Conservation (phyloP, 2,113 vertebrate species). For the Microtus montanus region DNA sequence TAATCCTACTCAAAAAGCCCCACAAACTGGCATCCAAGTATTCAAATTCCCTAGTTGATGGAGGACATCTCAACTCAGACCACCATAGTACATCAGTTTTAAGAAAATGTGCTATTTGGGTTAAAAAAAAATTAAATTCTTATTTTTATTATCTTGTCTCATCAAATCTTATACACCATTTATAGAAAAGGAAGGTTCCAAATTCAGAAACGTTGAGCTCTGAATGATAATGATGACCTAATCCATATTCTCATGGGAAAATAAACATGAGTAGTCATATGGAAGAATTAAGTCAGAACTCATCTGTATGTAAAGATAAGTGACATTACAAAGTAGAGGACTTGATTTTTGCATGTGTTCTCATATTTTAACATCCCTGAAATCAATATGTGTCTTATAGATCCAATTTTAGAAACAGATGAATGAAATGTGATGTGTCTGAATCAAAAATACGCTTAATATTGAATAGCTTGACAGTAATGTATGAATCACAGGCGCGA, state of each 20-base stretch:
- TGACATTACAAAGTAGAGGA: not conserved
- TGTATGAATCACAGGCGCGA: not conserved
- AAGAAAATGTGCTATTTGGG: constrained; percentile 11
- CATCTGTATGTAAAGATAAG: not conserved
- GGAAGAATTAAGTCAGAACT: constrained; percentile 5
- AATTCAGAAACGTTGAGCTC: not conserved
- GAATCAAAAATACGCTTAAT: constrained; percentile 1
- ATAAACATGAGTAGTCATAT: not conserved
- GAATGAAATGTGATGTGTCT: not conserved
- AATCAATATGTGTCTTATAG: not conserved
- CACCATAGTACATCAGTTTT: not conserved
- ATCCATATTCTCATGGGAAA: not conserved
- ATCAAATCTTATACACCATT: not conserved
- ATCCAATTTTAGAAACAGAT: constrained; percentile 8
- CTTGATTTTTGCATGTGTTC: constrained; percentile 5
- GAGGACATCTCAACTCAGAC: not conserved
- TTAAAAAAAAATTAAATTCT: constrained; percentile 5
- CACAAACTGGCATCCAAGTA: not conserved
- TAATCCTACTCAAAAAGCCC: not conserved
- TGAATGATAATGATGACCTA: not conserved
- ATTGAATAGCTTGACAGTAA: not conserved
- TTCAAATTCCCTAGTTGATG: not conserved
- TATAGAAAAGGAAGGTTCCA: constrained; percentile 17
- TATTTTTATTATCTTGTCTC: not conserved
- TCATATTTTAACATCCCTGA: constrained; percentile 6